Percentiles rank a stretch among this genome's conserved stretches.
Conservation (phyloP, 1,140 invertebrate genomes). For the Tetragonula clypearis region DNA sequence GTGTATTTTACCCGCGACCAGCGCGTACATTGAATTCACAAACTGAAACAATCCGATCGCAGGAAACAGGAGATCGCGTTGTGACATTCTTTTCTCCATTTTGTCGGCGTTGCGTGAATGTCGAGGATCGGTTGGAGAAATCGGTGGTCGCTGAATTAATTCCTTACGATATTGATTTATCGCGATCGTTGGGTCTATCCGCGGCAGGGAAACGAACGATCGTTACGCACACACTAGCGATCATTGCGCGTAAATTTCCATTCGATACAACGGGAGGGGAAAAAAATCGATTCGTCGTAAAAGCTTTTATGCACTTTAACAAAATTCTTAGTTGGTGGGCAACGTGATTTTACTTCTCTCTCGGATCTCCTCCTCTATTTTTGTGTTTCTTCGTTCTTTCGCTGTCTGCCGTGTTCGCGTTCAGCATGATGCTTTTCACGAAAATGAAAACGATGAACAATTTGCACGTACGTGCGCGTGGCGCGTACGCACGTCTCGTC, state of each 20-base stretch:
- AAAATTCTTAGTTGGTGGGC: slow-evolving; percentile 31
- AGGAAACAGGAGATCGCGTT: background rate
- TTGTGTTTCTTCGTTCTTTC: background rate
- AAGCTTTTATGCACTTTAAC: slow-evolving; percentile 30
- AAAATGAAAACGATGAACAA: slow-evolving; percentile 1
- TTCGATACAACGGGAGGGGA: no score
- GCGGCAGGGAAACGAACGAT: background rate
- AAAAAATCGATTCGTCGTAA: slow-evolving; percentile 43
- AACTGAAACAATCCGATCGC: background rate
- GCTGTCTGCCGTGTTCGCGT: background rate
- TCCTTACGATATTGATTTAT: background rate
- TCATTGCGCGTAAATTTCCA: slow-evolving; percentile 33
- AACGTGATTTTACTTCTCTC: slow-evolving; percentile 24
- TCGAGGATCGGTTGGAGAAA: background rate
- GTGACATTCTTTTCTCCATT: background rate
- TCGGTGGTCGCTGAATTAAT: background rate
- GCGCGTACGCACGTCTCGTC: no score
- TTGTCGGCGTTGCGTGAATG: background rate
- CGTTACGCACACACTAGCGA: background rate
- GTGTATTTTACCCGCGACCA: no score
- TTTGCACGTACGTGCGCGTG: background rate
- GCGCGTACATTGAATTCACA: background rate
- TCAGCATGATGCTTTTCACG: background rate
- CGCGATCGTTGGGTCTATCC: background rate
- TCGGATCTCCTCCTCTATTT: background rate